These are phyloP conservation scores for Drosophila pallidifrons DNA, from an alignment of 1,140 invertebrate genomes.

Conservation along the genomic window DNA sequence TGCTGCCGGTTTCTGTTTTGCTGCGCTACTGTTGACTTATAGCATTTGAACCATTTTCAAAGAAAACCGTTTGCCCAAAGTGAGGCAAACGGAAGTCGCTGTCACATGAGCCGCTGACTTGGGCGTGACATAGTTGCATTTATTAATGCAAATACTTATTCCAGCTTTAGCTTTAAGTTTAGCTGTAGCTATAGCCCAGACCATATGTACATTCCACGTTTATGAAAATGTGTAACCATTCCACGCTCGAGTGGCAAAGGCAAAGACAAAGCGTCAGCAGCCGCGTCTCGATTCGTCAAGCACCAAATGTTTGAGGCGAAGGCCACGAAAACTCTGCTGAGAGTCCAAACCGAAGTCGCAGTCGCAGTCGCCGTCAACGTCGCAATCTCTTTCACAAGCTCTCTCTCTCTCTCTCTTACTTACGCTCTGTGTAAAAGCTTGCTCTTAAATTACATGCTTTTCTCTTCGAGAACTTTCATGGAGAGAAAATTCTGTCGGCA, in stretches of 20 bases:
- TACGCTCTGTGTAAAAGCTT: background rate
- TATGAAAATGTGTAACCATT: constrained; percentile 75
- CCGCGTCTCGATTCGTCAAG: constrained; percentile 45
- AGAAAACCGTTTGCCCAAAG: constrained; percentile 37
- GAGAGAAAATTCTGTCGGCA: constrained; percentile 27
- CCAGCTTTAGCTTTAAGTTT: constrained; percentile 50
- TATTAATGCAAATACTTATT: constrained; percentile 78
- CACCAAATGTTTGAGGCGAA: constrained; percentile 52
- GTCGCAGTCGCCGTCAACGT: background rate
- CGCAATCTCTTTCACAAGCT: background rate
- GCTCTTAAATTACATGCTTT: constrained; percentile 46
- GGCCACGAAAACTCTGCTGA: constrained; percentile 27
- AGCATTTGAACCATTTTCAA: constrained; percentile 72
- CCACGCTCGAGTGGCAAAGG: constrained; percentile 33
- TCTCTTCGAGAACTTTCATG: constrained; percentile 45
- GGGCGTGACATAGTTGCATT: constrained; percentile 80
- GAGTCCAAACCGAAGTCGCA: background rate
- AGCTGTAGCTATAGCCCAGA: background rate
- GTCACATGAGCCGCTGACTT: constrained; percentile 64
- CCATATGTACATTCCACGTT: constrained; percentile 54
- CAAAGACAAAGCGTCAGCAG: constrained; percentile 21
- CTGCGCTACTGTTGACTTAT: constrained; percentile 35
- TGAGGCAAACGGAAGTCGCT: constrained; percentile 54
- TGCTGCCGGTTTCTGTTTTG: constrained; percentile 16
- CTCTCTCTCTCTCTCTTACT: no score